Base-by-base conservation (phyloP, 92 coral and sea anemone species). In the Porites lobata region DNA sequence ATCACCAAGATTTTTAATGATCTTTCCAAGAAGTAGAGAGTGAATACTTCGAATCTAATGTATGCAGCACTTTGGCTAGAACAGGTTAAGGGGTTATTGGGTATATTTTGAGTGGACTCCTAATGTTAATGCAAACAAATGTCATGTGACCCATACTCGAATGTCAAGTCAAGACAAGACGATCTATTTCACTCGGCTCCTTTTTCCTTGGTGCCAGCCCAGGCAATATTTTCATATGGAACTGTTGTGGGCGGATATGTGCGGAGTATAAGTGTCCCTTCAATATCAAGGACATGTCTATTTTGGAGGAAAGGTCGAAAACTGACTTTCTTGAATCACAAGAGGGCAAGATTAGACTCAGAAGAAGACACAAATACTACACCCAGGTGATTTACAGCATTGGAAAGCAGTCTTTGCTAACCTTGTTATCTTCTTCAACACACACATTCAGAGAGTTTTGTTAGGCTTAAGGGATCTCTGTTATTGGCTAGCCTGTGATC, bases 191-290 rank as follows among this genome's bases (percentile, higher is more conserved):
- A 38, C 47, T 38, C 47, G 0, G 47, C 47, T 38, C 47, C 47
- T 38, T 4, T 24, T 91, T 73, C 61, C 32, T 78, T 56, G 92
- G 85, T 61, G 93, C 90, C 8, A 86, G 75, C 43, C 94, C 90
- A 65, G 91, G 86, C 43, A 91, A 81, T 64, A 91, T 91, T 61
- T 81, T 91, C 62, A 15, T 84, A 20, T 91, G 94, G 50, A 51
- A 50, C 56, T 86, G 87, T 72, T 80, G 87, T 90, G 84, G 87
- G 9, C 19, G 80, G 47, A 78, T 86, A 13, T 65, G 78, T 50
- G 69, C 81, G 52, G 85, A 85, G 67, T 85, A 24, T 77, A 90
- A 90, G 72, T 80, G 93, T 62, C 93, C 93, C 47, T 85, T 65
- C 70, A 73, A 73, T 29, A 63, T 90, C 29, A 75, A 58, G 50